phyloP scores from a whole-genome alignment of 2,888 invertebrate species.

The Diachrysia chrysitis region DNA sequence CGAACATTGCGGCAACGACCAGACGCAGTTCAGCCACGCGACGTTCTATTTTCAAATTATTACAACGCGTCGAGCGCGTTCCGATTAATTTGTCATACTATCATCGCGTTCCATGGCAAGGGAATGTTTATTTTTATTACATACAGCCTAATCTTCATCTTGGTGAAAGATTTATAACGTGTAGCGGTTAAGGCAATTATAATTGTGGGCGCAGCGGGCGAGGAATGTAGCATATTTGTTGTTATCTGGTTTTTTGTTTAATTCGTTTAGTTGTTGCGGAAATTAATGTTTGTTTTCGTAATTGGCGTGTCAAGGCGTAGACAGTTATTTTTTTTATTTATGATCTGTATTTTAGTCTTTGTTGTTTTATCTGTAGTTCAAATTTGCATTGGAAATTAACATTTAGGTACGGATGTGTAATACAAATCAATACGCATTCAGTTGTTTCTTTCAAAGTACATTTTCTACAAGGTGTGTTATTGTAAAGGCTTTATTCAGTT shows the following conservation, averaged over 20 bases:
- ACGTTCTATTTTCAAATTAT: conserved; percentile 78
- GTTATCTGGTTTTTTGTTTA: conserved; percentile 37
- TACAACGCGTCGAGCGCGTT: conserved; percentile 69
- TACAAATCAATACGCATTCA: background rate
- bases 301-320: conserved; percentile 43
- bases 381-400: background rate
- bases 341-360: conserved; percentile 12
- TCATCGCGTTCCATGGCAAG: conserved; percentile 71
- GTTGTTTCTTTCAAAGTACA: background rate
- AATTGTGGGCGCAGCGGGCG: conserved; percentile 66
- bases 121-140: conserved; percentile 73
- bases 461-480: background rate
- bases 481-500: background rate
- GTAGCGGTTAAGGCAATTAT: conserved; percentile 71
- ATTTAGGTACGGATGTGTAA: background rate
- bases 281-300: conserved; percentile 54
- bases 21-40: conserved; percentile 59
- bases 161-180: conserved; percentile 76
- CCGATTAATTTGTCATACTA: conserved; percentile 82
- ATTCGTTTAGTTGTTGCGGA: conserved; percentile 52
- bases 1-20: conserved; percentile 38
- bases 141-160: conserved; percentile 70
- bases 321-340: conserved; percentile 48
- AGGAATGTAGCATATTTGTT: conserved; percentile 70
- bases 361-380: conserved; percentile 28